These are phyloP conservation scores for Cotesia vestalis DNA, from an alignment of 1,140 invertebrate species.

Conservation along the genomic window DNA sequence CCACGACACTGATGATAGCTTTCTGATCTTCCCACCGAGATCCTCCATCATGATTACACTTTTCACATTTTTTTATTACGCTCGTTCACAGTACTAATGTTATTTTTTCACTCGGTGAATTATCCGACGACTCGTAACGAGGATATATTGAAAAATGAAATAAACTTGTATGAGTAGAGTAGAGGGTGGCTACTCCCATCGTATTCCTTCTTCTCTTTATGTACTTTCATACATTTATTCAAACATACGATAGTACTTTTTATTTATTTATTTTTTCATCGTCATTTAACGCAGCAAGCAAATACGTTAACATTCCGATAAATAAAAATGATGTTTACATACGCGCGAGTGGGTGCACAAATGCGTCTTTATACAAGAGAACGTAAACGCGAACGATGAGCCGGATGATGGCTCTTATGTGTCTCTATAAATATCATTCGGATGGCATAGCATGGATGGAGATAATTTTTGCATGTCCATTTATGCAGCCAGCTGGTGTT, in stretches of 20 bases:
- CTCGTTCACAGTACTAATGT: too few relatives aligned
- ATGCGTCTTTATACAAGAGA: constrained; percentile 18
- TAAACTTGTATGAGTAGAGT: too few relatives aligned
- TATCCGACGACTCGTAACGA: neutral
- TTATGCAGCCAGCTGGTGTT: neutral
- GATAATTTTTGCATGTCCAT: constrained; percentile 18
- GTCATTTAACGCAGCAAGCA: constrained; percentile 6
- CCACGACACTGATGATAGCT: constrained; percentile 22
- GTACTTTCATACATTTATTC: too few relatives aligned
- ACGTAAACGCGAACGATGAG: too few relatives aligned
- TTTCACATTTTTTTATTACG: neutral
- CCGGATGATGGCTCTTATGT: neutral
- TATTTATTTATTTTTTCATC: neutral
- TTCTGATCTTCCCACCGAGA: constrained; percentile 20
- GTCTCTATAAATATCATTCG: constrained; percentile 20
- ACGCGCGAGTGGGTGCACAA: constrained; percentile 6
- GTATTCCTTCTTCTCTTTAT: too few relatives aligned
- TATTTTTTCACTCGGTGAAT: constrained; percentile 14
- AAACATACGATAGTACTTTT: too few relatives aligned
- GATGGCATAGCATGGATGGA: neutral
- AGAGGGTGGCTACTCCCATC: too few relatives aligned
- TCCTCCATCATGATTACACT: constrained; percentile 24
- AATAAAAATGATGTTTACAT: constrained; percentile 13
- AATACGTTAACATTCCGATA: too few relatives aligned
- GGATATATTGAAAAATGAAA: neutral